These are phyloP conservation scores for Paralichthys olivaceus DNA, from an alignment of 2,113 vertebrate genomes.

Conservation along the genomic window DNA sequence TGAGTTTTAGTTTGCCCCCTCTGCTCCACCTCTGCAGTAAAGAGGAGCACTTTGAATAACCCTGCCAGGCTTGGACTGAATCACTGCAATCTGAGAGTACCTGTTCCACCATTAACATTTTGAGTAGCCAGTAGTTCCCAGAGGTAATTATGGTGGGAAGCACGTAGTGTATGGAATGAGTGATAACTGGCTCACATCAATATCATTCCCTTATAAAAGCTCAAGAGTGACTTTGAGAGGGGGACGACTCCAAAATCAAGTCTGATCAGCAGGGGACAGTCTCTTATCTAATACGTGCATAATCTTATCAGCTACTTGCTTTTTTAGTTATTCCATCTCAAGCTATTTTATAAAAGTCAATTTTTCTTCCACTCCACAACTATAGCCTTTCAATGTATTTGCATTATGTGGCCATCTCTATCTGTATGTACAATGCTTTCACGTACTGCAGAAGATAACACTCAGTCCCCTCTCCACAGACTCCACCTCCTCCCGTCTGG, in stretches of 20 bases:
- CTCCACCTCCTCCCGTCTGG: no score
- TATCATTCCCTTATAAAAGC: constrained; percentile 25
- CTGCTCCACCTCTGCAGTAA: constrained; percentile 6
- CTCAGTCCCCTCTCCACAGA: no score
- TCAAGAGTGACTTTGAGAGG: constrained; percentile 18
- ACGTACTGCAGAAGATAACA: no score
- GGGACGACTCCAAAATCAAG: neutral
- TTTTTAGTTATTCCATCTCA: neutral
- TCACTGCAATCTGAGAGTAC: constrained; percentile 31
- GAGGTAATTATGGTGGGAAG: constrained; percentile 49
- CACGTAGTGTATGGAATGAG: constrained; percentile 27
- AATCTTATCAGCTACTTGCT: neutral
- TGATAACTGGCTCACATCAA: constrained; percentile 41
- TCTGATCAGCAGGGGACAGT: constrained; percentile 2
- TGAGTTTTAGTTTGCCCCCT: neutral
- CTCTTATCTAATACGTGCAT: neutral
- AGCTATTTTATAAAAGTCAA: neutral
- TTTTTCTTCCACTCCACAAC: neutral
- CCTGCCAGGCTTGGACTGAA: constrained; percentile 28
- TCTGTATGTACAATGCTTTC: neutral
- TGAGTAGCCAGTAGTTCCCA: constrained; percentile 17
- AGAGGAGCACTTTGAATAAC: constrained; percentile 27
- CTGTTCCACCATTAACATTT: constrained; percentile 24
- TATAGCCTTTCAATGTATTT: neutral
- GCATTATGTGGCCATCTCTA: neutral